Base-by-base conservation (phyloP, 1,140 invertebrate genomes). In the Pectinophora gossypiella region DNA sequence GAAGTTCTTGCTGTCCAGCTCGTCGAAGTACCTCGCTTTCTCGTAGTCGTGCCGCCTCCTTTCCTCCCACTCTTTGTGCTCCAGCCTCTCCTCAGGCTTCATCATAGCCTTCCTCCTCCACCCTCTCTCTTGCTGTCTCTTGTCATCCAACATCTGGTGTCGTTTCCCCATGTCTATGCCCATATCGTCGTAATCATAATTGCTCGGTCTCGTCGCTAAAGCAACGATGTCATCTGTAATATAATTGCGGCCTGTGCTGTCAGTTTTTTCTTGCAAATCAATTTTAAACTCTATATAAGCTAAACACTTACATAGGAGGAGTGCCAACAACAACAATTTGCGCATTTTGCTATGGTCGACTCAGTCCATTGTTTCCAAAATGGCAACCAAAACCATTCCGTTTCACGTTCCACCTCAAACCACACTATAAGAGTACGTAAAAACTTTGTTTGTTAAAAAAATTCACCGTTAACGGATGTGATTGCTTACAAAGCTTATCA, bases 61-160 rank as follows among this genome's bases (percentile, higher is more conserved):
- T 9, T 70, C 64, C 22, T 72, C 69, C 63, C 63, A 80, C 12
- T 75, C 67, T 51, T 70, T 78, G 47, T 66, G 68, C 0, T 73
- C 71, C 21, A 59, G 22, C 1, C 78, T 72, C 13, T n/a, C n/a
- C n/a, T n/a, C n/a, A n/a, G n/a, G n/a, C n/a, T 78, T 75, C 45
- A 72, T 40, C 16, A 80, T 57, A 9, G 69, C 69, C 48, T 82
- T 82, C 54, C 80, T 80, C 51, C 80, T 73, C 78, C 78, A 84
- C 48, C 77, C 76, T 35, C 76, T n/a, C n/a, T n/a, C n/a, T n/a
- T n/a, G n/a, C n/a, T n/a, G 79, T 35, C 76, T 61, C 32, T 79
- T 67, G 32, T 82, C 78, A 16, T 80, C 72, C 21, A 64, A 47
- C 4, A 76, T 48, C 1, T 70, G 65, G 50, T 79, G 76, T 51